Percentiles rank a stretch among this genome's conserved stretches.
These are phyloP conservation scores for Rhaphigaster nebulosa DNA, from an alignment of 2,888 invertebrate genomes.

Conservation along the genomic window DNA sequence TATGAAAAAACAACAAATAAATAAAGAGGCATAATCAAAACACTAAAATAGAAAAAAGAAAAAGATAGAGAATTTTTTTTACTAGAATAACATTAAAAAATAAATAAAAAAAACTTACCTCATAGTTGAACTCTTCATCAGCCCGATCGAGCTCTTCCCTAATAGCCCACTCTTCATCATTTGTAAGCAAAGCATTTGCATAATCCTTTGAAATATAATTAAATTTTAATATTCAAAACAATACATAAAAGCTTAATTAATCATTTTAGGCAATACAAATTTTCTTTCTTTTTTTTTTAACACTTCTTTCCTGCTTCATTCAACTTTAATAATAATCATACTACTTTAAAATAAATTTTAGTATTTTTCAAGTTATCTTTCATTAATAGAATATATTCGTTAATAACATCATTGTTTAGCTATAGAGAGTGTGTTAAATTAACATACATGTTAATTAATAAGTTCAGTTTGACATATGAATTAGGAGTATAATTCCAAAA, in stretches of 20 bases:
- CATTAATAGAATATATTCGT: not conserved
- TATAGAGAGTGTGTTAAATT: not conserved
- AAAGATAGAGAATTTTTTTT: not conserved
- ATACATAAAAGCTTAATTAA: not conserved
- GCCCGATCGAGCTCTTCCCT: conserved; percentile 71
- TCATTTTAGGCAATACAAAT: not conserved
- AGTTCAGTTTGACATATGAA: not conserved
- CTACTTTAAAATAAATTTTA: too few species aligned
- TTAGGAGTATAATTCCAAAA: not conserved
- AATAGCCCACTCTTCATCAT: conserved; percentile 72
- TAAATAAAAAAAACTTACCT: conserved; percentile 67
- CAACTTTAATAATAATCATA: too few species aligned
- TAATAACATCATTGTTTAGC: not conserved
- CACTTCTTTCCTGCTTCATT: too few species aligned
- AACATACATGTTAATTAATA: not conserved
- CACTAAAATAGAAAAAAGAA: not conserved
- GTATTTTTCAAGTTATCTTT: too few species aligned
- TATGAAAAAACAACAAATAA: not conserved
- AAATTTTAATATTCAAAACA: not conserved
- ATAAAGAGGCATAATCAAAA: not conserved
- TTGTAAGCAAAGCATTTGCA: conserved; percentile 74
- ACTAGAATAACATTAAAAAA: conserved; percentile 30
- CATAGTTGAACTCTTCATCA: conserved; percentile 71
- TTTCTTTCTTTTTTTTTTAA: not conserved
- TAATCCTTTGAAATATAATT: conserved; percentile 65